Base-by-base conservation (phyloP, 1,140 invertebrate genomes). In the Centruroides sculpturatus region DNA sequence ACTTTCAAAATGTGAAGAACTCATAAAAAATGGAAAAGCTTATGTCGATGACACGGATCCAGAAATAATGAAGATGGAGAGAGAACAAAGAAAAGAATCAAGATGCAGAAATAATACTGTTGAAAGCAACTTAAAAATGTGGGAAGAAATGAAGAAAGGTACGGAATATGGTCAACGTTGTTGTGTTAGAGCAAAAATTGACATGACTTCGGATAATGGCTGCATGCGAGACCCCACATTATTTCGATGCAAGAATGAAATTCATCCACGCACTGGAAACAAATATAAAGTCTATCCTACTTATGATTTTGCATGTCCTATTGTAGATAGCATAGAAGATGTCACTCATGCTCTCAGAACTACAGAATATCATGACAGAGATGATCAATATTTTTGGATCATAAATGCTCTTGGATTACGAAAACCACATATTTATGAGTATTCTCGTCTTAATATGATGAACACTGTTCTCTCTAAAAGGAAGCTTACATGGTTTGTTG, bases 281-380 rank as follows among this genome's bases (percentile, higher is more conserved):
- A 93, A 96, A 78, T 99, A 98, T 76, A 96, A 92, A 70, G 94
- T 96, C 4, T 99, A 99, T 77, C 97, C 97, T 36, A 99, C 96
- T 0, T 99, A 99, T 71, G 97, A 99, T 77, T 99, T 99, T 80
- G 94, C 96, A 2, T 99, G 97, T 75, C 97, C 97, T 4, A 97
- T 99, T 70, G 95, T 99, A 4, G 97, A 99, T 75, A 86, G 90
- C 55, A 80, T 98, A 55, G 97, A 99, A 79, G 87, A 86, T 60
- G 93, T 99, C 6, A 99, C 96, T 0, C 97, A 99, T 73, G 91
- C 93, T 5, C 76, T 99, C 48, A 80, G 97, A 62, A 99, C 97
- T 0, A 98, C 93, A 71, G 97, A 99, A 76, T 99, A 99, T 74
- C 91, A 94, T 69, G 97, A 99, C 74, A 78, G 97, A 62, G 95